Conservation (phyloP, 2,113 vertebrate genomes). For the Dicrurus megarhynchus region DNA sequence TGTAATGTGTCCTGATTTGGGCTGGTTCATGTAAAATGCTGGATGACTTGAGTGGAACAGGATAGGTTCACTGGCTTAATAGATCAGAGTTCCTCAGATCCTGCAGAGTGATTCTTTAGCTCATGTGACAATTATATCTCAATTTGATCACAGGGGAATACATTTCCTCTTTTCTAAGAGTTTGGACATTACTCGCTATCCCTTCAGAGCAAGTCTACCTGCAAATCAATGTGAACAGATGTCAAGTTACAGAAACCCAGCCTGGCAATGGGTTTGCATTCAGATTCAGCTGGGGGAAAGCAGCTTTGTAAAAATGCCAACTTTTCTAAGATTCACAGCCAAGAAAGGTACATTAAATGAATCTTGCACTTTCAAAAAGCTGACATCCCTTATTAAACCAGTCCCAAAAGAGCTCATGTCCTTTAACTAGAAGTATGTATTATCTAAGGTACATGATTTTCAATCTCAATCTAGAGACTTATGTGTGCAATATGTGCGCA, state of each 20-base stretch:
- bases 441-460: background rate
- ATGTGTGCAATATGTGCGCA: background rate
- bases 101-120: background rate
- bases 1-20: background rate
- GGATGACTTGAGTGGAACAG: background rate
- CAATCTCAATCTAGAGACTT: background rate
- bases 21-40: background rate
- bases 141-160: slow-evolving; percentile 17
- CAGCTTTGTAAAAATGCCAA: slow-evolving; percentile 5
- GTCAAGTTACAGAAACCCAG: background rate
- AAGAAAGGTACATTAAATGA: background rate
- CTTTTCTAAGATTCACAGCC: background rate
- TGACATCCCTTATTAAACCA: background rate
- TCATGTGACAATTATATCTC: slow-evolving; percentile 26
- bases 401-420: background rate
- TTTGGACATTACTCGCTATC: background rate
- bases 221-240: slow-evolving; percentile 36
- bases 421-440: background rate
- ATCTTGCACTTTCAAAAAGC: background rate
- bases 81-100: background rate
- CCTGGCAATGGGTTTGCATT: background rate
- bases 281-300: background rate
- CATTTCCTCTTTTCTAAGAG: background rate
- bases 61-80: background rate
- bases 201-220: background rate